Evolutionary conservation across 2,797 vertebrate genomes (phyloP), one percentile per base, ranked within the genome.

Genomic region (Tamandua tetradactyla): DNA sequence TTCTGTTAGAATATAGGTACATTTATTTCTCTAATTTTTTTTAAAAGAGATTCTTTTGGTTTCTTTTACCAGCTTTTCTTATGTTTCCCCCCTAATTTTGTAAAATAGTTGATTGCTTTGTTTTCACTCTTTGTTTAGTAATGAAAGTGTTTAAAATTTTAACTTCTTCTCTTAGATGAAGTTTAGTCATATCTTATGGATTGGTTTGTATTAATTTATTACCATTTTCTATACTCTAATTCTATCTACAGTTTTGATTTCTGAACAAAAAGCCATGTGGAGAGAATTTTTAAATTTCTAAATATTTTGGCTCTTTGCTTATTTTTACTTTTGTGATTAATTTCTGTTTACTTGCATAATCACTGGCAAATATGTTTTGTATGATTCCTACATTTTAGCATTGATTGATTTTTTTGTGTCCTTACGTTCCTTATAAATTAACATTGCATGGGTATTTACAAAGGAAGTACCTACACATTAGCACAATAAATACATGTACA

Each of bases 351-450:
- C 6, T 62, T 84, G 27, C 17, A 40, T 62, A 52, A 35, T 92
- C 27, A 55, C 2, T 3, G 25, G 44, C 18, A 66, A 85, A 23
- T 79, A 44, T 61, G 18, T 27, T 87, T 92, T 92, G 12, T 89
- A 76, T 80, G n/a, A 78, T 22, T 83, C 52, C 27, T 83, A 49
- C 5, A 27, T 74, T 87, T 94, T 89, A 66, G 76, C 61, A 74
- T 87, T 68, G 75, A 47, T 52, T 87, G 49, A 42, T 6, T 52
- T 74, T 82, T 86, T 71, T 11, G 40, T 95, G 74, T n/a, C 12
- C 37, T 94, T 89, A 14, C 68, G 61, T 32, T 66, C 22, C 47
- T 84, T 93, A 68, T 71, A 93, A 66, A 75, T n/a, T 42, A 81
- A 52, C 42, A 25, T 80, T 55, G 30, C 37, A 55, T 30, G 66